Base-by-base conservation (phyloP, 2,888 invertebrate species). In the Acanthosoma haemorrhoidale region DNA sequence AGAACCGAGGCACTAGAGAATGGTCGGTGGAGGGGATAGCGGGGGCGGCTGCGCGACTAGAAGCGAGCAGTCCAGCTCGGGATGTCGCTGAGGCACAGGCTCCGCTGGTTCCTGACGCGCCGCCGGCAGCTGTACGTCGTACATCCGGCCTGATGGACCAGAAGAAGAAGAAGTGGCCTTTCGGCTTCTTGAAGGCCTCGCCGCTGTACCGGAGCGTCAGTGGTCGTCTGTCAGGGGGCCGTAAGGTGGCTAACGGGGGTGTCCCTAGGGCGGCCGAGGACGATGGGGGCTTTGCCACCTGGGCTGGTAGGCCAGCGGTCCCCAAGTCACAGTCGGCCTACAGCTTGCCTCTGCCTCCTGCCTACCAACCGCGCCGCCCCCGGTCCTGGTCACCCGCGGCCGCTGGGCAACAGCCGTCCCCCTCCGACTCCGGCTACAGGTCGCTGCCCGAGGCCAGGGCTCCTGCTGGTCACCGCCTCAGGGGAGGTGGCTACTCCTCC, bases 391-490 rank as follows among this genome's bases (percentile, higher is more conserved):
- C 67, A 1, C 67, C 15, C 66, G 72, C n/a, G 73, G 76, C 18
- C 2, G 58, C 16, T 13, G 58, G 78, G 81, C 83, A 0, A 81
- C 81, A 64, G 8, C 32, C 61, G 32, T 64, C 64, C 4, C 82
- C 82, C 0, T 81, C 82, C 0, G 83, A 83, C 72, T 82, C 82
- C 5, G 83, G 82, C 21, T 83, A 84, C 78, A 80, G 83, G 63
- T 82, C 83, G 8, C 76, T 87, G 73, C 86, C 86, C 73, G 83
- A 85, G 75, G 84, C 86, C 58, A 83, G 85, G 75, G 84, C 85
- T 61, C 80, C 86, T 57, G 86, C 86, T 78, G 86, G 86, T 76
- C 85, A 86, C 77, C 86, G 86, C 79, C 79, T 87, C 59, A 71
- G 68, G 67, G 70, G 66, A 21, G 71, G 43, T 43, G 72, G 25